A percentile compares a stretch with the other conserved stretches of the same genome.
Conservation (phyloP, 1,140 invertebrate species). For the Habropoda laboriosa region DNA sequence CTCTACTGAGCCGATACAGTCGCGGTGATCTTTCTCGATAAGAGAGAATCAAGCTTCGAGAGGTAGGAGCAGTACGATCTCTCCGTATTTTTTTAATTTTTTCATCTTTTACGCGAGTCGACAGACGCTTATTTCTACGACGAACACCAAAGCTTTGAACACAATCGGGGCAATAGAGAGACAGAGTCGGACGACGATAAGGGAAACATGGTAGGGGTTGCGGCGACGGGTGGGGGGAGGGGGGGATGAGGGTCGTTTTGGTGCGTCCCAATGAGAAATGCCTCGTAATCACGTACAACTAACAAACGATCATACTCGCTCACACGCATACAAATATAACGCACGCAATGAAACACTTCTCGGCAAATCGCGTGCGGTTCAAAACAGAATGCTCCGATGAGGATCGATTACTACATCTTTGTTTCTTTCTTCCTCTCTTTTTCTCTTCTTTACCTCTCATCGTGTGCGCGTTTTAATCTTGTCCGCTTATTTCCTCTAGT, state of each 20-base stretch:
- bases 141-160: conserved; percentile 74
- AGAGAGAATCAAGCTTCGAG: conserved; percentile 33
- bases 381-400: conserved; percentile 13
- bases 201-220: conserved; percentile 10
- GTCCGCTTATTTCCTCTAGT: conserved; percentile 8
- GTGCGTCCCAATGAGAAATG: conserved; percentile 36
- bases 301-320: conserved; percentile 32
- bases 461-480: conserved; percentile 24
- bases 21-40: background rate
- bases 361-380: background rate
- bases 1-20: background rate
- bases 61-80: conserved; percentile 4
- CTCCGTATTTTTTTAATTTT: too few relatives aligned
- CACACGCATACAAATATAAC: conserved; percentile 20
- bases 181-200: conserved; percentile 53
- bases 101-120: conserved; percentile 26
- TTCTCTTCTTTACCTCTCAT: too few relatives aligned
- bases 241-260: background rate
- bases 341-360: background rate
- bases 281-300: conserved; percentile 33
- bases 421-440: too few relatives aligned
- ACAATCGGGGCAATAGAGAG: conserved; percentile 75
- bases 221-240: conserved; percentile 1
- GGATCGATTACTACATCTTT: background rate
- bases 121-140: conserved; percentile 43